Percentiles rank a stretch among this genome's conserved stretches.
phyloP scores from a whole-genome alignment of 2,113 vertebrate species.

The Lophura nycthemera region DNA sequence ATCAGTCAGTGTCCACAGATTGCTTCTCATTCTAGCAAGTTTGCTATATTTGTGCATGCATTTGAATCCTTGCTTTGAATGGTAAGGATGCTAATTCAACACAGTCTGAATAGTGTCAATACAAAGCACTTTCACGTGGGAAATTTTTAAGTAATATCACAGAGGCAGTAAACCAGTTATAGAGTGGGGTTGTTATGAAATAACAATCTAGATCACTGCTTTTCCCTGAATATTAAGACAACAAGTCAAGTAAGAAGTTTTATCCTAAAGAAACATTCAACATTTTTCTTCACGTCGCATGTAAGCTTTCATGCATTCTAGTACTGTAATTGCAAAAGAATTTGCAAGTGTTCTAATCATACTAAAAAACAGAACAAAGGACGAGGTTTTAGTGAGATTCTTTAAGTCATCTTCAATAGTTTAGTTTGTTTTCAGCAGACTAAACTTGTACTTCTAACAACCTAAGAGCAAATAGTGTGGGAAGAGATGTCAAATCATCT shows the following conservation, averaged over 20 bases:
- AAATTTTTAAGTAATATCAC: neutral
- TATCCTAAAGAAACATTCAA: neutral
- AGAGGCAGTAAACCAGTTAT: neutral
- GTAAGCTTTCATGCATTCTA: neutral
- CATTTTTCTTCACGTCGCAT: neutral
- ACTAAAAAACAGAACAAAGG: neutral
- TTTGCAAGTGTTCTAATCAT: neutral
- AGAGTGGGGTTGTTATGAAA: neutral
- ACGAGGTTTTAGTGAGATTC: neutral
- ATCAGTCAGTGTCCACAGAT: accelerated
- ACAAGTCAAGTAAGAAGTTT: neutral
- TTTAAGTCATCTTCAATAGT: neutral
- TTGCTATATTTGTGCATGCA: neutral
- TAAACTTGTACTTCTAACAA: neutral
- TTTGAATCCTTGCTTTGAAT: neutral
- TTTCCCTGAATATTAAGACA: neutral
- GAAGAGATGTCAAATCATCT: neutral
- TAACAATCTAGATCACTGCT: neutral
- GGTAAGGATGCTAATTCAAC: neutral
- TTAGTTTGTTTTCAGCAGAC: neutral
- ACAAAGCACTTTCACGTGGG: neutral
- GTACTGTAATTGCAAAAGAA: neutral
- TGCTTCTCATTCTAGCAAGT: neutral
- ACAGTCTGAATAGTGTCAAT: neutral
- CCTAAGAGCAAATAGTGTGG: neutral